Evolutionary conservation across 2,888 invertebrate genomes (phyloP).

Genomic region (Folsomia manolachei): DNA sequence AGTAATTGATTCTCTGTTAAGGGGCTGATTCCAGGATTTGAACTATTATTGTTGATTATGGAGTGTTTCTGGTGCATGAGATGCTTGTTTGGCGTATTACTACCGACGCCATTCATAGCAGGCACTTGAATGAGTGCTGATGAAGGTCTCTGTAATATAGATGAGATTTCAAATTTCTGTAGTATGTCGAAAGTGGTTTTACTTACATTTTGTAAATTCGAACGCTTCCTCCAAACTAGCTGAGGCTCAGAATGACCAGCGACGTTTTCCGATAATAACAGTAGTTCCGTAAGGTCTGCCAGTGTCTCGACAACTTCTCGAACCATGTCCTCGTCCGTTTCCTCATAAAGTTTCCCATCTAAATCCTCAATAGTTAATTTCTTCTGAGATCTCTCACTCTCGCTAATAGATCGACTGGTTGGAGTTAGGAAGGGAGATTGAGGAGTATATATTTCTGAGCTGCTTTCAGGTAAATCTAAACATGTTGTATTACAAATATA

Average conservation of each 20-base stretch:
- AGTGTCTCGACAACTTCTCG: slow-evolving; percentile 12
- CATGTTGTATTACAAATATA: too few species aligned
- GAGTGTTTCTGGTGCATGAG: not conserved
- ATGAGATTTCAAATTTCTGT: too few species aligned
- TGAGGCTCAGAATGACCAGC: slow-evolving; percentile 12
- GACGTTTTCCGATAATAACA: slow-evolving; percentile 11
- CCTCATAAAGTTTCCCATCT: slow-evolving; percentile 15
- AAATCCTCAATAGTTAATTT: slow-evolving; percentile 17
- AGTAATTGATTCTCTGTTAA: slow-evolving; percentile 10
- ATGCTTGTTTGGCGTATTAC: not conserved
- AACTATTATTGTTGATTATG: not conserved
- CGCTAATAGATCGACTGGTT: slow-evolving; percentile 11
- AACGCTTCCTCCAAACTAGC: slow-evolving; percentile 16
- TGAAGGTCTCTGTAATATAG: slow-evolving; percentile 3
- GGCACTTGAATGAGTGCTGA: slow-evolving; percentile 10
- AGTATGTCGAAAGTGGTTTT: not conserved
- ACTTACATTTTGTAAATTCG: slow-evolving; percentile 17
- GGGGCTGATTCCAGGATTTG: not conserved
- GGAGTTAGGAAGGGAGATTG: slow-evolving; percentile 10
- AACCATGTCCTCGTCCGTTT: slow-evolving; percentile 20
- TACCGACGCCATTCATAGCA: not conserved
- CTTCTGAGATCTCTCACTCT: not conserved
- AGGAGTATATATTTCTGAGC: slow-evolving; percentile 8
- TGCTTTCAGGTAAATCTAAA: not conserved
- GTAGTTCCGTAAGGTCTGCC: slow-evolving; percentile 6